A percentile compares a stretch with the other conserved stretches of the same genome.
Evolutionary conservation across 2,888 invertebrate genomes (phyloP).

Genomic region (Chirona hameri): DNA sequence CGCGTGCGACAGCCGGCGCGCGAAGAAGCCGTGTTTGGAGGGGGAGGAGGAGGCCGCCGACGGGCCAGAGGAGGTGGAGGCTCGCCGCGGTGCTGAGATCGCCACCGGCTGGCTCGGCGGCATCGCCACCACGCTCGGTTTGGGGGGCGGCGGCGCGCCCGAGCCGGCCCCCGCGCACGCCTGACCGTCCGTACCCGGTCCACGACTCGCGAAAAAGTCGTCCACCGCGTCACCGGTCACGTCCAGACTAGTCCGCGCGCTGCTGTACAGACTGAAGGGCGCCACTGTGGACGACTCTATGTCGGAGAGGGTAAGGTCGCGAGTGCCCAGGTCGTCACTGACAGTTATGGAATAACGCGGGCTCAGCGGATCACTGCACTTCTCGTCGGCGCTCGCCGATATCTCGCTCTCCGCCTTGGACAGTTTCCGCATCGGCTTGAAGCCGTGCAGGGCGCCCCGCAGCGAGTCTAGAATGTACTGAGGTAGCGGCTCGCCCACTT

Average conservation of each 20-base stretch:
- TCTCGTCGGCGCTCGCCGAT: conserved; percentile 40
- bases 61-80: background rate
- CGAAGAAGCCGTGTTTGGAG: background rate
- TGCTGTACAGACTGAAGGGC: conserved; percentile 34
- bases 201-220: conserved; percentile 36
- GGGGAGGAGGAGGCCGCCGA: background rate
- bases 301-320: conserved; percentile 38
- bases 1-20: background rate
- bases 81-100: background rate
- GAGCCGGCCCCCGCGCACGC: background rate
- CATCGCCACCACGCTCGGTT: conserved; percentile 25
- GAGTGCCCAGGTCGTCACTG: conserved; percentile 38
- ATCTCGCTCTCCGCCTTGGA: conserved; percentile 41
- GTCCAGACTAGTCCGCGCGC: conserved; percentile 38
- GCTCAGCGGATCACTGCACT: conserved; percentile 40
- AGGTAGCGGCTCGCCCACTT: conserved; percentile 40
- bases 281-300: conserved; percentile 36
- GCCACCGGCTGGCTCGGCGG: conserved; percentile 30
- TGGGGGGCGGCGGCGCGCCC: no score
- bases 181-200: conserved; percentile 35
- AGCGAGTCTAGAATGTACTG: conserved; percentile 36
- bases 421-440: conserved; percentile 38
- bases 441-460: conserved; percentile 24
- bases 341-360: conserved; percentile 43
- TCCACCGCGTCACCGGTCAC: conserved; percentile 36